Percentiles rank a stretch among this genome's conserved stretches.
These are phyloP conservation scores for Anguilla japonica DNA, from an alignment of 2,113 vertebrate species.

Conservation along the genomic window DNA sequence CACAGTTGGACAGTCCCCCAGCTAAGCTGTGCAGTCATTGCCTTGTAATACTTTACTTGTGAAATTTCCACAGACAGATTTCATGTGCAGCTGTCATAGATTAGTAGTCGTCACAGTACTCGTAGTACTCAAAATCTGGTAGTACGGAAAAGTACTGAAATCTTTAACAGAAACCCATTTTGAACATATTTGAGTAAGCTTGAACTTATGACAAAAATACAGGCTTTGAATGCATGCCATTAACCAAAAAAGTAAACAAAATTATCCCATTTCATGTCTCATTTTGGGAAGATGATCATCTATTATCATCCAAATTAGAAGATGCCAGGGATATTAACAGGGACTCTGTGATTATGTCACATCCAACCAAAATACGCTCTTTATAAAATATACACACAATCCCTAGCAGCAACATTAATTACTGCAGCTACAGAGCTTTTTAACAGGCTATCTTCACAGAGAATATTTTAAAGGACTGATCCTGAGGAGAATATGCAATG, in stretches of 20 bases:
- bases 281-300: conserved; percentile 10
- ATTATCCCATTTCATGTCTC: background rate
- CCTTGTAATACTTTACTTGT: background rate
- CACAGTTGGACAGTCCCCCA: background rate
- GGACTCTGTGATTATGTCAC: conserved; percentile 37
- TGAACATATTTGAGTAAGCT: background rate
- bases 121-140: background rate
- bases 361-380: conserved; percentile 39
- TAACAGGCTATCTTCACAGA: conserved; percentile 11
- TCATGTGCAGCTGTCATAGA: background rate
- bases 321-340: conserved; percentile 35
- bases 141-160: background rate
- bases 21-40: background rate
- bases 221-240: background rate
- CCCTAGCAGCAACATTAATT: conserved; percentile 32
- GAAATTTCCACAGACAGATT: too few species aligned
- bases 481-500: conserved; percentile 22
- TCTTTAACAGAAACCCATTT: too few species aligned
- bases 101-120: background rate
- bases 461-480: conserved; percentile 17
- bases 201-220: background rate
- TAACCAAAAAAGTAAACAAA: background rate
- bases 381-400: conserved; percentile 31
- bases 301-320: conserved; percentile 19
- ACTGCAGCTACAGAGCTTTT: conserved; percentile 10